phyloP scores from a whole-genome alignment of 2,888 invertebrate species.

The Megastigmus dorsalis region DNA sequence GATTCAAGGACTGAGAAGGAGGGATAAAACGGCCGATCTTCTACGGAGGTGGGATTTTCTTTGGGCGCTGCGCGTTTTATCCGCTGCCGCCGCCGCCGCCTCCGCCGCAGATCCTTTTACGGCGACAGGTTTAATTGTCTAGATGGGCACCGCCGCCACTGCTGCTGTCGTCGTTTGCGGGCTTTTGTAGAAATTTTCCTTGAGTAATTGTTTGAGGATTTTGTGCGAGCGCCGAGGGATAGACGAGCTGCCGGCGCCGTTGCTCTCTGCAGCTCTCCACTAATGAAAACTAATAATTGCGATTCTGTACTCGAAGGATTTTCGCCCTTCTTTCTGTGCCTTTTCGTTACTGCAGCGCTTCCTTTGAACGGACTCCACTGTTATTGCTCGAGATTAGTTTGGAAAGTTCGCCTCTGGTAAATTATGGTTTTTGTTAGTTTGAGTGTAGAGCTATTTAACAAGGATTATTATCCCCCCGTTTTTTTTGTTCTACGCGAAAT shows the following conservation, averaged over 20 bases:
- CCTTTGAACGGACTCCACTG: too few species aligned
- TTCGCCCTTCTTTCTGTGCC: too few species aligned
- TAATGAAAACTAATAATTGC: conserved; percentile 37
- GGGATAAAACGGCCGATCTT: too few species aligned
- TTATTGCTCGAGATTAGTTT: too few species aligned
- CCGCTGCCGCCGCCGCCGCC: not conserved
- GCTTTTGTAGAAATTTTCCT: conserved; percentile 16
- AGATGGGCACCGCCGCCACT: not conserved
- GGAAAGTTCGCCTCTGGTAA: too few species aligned
- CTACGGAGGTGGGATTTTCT: conserved; percentile 21
- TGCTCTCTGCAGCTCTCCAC: not conserved
- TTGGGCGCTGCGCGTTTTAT: not conserved
- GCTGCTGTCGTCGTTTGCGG: not conserved
- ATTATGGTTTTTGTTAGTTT: too few species aligned
- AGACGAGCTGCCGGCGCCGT: not conserved
- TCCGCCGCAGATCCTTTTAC: not conserved
- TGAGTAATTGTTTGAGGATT: conserved; percentile 31
- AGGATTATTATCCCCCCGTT: too few species aligned
- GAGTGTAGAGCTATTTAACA: too few species aligned
- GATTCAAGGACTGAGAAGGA: too few species aligned
- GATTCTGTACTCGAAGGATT: not conserved
- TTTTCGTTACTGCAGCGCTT: too few species aligned
- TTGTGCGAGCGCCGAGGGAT: conserved; percentile 22
- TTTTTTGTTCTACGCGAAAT: too few species aligned
- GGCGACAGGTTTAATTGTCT: conserved; percentile 19